Conservation (phyloP, 2,888 invertebrate genomes). For the Mythimna albipuncta region DNA sequence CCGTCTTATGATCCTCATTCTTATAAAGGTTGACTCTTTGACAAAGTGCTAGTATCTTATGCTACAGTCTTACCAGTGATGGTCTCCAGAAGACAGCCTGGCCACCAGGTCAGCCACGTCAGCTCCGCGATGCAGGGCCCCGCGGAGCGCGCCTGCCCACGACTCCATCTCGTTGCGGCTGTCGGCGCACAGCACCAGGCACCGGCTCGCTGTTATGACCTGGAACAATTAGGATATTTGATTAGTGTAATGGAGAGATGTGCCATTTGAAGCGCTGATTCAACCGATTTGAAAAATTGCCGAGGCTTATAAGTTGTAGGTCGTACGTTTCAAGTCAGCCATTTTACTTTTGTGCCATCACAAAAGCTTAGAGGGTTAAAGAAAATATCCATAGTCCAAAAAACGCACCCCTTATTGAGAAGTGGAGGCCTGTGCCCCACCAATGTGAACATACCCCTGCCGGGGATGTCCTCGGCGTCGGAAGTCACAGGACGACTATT, state of each 20-base stretch:
- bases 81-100: constrained; percentile 89
- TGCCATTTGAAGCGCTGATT: no score
- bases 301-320: no score
- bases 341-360: background rate
- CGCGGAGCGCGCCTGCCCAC: constrained; percentile 96
- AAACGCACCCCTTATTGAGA: background rate
- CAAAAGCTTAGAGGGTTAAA: background rate
- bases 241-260: no score
- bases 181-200: constrained; percentile 95
- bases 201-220: constrained; percentile 95
- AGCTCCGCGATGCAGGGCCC: constrained; percentile 90
- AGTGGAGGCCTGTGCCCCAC: background rate
- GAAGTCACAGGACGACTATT: no score
- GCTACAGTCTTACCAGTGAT: constrained; percentile 80
- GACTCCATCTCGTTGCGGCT: constrained; percentile 97
- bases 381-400: background rate
- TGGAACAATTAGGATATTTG: constrained; percentile 69
- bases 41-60: no score
- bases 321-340: background rate
- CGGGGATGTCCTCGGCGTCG: no score
- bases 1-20: no score
- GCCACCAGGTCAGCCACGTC: constrained; percentile 91
- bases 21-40: no score
- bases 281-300: no score
- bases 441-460: background rate